Base-by-base conservation (phyloP, 2,797 vertebrate genomes). In the Ctenopoma kingsleyae region DNA sequence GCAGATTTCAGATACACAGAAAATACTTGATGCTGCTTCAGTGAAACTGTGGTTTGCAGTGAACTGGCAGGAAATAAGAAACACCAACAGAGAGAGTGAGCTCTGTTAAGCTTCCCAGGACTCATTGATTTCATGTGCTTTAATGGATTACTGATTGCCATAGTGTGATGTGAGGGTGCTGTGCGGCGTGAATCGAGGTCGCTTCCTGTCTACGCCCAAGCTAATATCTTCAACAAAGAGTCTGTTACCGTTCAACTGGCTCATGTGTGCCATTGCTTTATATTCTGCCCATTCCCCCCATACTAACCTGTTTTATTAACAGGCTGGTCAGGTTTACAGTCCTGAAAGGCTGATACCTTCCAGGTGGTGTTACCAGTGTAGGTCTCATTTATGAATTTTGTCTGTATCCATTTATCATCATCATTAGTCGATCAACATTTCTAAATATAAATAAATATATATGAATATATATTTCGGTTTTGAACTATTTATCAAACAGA, bases 221-320 rank as follows among this genome's bases (percentile, higher is more conserved):
- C 48, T 30, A 65, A 76, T 48, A 61, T 77, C 61, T 65, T 75
- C 50, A 78, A 80, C 63, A 76, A 71, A 76, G 57, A 59, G 11
- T 41, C 52, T 64, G 27, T 55, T 54, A 30, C 44, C 19, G 20
- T 63, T 63, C 57, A 53, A 19, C 16, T 16, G 30, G 15, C 40
- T 16, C 15, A 6, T 40, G 11, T 40, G 38, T 40, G 11, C 13
- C 38, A 13, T 40, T 15, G 12, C 35, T 16, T 16, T 41, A 17
- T 36, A 9, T 41, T 17, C 16, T 41, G 5, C 40, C 15, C 5
- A 41, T 15, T 17, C 15, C 40, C 6, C 40, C 15, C 40, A 41
- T 16, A 16, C 6, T 41, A 36, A 36, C 11, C 35, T 36, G 35
- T 36, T 36, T 36, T 36, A 36, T 36, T 36, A 36, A 36, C 35